A percentile compares a stretch with the other conserved stretches of the same genome.
These are phyloP conservation scores for Euthynnus affinis DNA, from an alignment of 2,797 vertebrate species.

Conservation along the genomic window DNA sequence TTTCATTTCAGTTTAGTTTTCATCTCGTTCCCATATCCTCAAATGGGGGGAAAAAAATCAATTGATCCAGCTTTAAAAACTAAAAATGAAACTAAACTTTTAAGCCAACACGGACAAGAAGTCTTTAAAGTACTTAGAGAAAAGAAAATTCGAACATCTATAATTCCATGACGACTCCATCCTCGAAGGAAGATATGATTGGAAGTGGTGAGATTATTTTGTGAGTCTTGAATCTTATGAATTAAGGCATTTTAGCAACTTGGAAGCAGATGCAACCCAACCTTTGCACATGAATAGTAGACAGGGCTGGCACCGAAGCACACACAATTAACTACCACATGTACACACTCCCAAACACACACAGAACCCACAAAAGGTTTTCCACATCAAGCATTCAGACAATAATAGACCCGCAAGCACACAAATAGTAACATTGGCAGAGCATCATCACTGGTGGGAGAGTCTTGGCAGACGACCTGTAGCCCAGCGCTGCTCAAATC, in stretches of 20 bases:
- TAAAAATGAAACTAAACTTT: no score
- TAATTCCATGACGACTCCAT: not conserved
- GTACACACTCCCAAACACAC: slow-evolving; percentile 11
- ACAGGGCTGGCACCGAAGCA: not conserved
- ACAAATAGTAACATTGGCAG: slow-evolving; percentile 42
- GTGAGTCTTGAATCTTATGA: not conserved
- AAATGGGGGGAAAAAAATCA: not conserved
- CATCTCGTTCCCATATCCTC: not conserved
- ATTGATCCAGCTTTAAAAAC: not conserved
- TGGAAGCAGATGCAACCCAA: not conserved
- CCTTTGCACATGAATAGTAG: slow-evolving; percentile 1
- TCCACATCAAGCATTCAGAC: slow-evolving; percentile 43
- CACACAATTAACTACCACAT: slow-evolving; percentile 6
- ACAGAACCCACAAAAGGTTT: slow-evolving; percentile 15
- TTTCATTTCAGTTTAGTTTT: no score
- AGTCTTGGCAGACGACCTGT: slow-evolving; percentile 58
- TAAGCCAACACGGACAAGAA: not conserved
- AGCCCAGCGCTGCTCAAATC: slow-evolving; percentile 29
- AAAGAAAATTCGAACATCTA: no score
- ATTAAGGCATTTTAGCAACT: not conserved
- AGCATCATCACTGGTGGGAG: slow-evolving; percentile 39
- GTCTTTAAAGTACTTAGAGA: not conserved
- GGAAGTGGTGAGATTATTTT: not conserved
- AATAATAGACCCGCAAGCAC: slow-evolving; percentile 49
- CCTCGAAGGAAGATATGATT: not conserved